These are phyloP conservation scores for Gymnogyps californianus DNA, from an alignment of 2,113 vertebrate genomes.

Conservation along the genomic window DNA sequence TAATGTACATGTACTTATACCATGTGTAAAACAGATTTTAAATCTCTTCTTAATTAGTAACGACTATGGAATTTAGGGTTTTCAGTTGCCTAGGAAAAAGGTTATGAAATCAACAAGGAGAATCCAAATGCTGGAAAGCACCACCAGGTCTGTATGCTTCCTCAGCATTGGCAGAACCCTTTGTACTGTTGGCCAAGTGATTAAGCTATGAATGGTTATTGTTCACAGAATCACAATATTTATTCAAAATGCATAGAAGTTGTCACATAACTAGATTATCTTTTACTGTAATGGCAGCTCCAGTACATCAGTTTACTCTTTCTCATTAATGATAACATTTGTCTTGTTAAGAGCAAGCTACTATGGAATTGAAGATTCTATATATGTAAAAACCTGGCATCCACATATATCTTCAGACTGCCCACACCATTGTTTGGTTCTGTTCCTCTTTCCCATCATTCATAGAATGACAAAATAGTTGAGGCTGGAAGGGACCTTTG, in stretches of 20 bases:
- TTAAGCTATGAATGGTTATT: not conserved
- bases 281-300: not conserved
- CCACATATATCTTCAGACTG: not conserved
- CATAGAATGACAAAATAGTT: not conserved
- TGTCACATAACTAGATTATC: not conserved
- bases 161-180: not conserved
- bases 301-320: not conserved
- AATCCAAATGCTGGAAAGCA: not conserved
- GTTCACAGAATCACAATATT: not conserved
- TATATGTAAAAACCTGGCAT: not conserved
- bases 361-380: not conserved
- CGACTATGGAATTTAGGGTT: not conserved
- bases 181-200: not conserved
- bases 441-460: not conserved
- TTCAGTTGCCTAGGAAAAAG: not conserved
- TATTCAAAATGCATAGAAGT: not conserved
- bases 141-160: not conserved
- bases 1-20: not conserved
- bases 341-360: not conserved
- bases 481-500: not conserved
- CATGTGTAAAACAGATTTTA: not conserved
- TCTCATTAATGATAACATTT: not conserved
- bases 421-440: rapidly evolving
- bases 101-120: not conserved
- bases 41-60: not conserved